Percentiles rank a stretch among this genome's conserved stretches.
These are phyloP conservation scores for Diarsia rubi DNA, from an alignment of 2,888 invertebrate species.

Conservation along the genomic window DNA sequence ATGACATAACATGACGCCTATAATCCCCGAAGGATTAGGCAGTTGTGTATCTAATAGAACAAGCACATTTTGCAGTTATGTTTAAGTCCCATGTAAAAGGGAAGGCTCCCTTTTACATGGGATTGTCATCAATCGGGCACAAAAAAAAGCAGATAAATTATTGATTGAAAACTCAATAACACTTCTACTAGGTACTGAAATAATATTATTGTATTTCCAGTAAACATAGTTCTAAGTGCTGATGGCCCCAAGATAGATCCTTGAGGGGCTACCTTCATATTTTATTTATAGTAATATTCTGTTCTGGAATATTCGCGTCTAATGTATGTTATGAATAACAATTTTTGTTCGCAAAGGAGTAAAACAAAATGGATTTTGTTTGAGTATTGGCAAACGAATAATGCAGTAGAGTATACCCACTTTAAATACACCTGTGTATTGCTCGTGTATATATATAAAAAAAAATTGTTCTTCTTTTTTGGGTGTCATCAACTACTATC, in stretches of 20 bases:
- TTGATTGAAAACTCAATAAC: no score
- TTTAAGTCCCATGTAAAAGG: no score
- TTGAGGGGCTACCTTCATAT: slow-evolving; percentile 17
- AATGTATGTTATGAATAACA: slow-evolving; percentile 1
- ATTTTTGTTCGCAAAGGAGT: slow-evolving; percentile 7
- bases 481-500: no score
- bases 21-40: no score
- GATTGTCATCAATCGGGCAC: no score
- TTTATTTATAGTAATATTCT: slow-evolving; percentile 6
- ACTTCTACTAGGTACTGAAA: background rate
- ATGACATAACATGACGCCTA: no score
- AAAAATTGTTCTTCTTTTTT: no score
- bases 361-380: slow-evolving; percentile 15
- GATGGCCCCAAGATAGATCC: slow-evolving; percentile 28
- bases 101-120: accelerated
- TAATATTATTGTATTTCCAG: background rate
- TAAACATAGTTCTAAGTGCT: background rate
- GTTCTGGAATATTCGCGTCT: background rate
- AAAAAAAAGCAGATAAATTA: no score
- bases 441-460: no score
- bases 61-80: no score
- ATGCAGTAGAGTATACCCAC: slow-evolving; percentile 13
- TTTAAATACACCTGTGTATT: slow-evolving; percentile 5
- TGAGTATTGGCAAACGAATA: slow-evolving; percentile 15
- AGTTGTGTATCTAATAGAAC: no score